Base-by-base conservation (phyloP, 2,888 invertebrate genomes). In the Caenorhabditis sp. region DNA sequence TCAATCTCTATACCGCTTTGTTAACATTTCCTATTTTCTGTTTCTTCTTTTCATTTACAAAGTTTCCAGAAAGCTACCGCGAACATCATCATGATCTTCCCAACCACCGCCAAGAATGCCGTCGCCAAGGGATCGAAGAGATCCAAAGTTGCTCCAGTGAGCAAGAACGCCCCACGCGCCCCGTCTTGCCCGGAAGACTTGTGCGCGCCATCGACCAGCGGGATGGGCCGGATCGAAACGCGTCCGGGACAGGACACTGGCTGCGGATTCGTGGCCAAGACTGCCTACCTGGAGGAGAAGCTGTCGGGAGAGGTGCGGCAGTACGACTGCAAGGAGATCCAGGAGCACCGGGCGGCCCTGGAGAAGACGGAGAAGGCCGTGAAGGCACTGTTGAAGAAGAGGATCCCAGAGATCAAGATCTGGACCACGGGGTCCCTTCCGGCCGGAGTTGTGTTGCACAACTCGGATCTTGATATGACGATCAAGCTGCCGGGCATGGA, bases 401-500 rank as follows among this genome's bases (percentile, higher is more conserved):
- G 5, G 6, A 5, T 47, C 47, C 11, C 47, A 47, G 47, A 18
- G 18, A 47, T 47, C 24, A 26, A 40, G 28, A 13, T 44, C 22
- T 68, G 40, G 44, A 68, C 26, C n/a, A 47, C 47, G 9, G 68
- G 68, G 13, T 68, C 68, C 3, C 55, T 44, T 15, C 24, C 68
- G 4, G 68, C 68, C 1, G 68, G 68, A 13, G 44, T 68, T 2
- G 68, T 56, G 6, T n/a, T 51, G 20, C 1, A 8, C 28, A n/a
- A 18, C 1, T 68, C 68, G 13, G 68, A 68, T 28, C 13, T 65
- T 9, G 65, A 65, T 53, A 32, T 65, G 35, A 26, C 65, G 0
- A n/a, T 65, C 15, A 53, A 20, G 22, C 2, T 55, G 4, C 37
- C 53, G 18, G 26, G 40, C 20, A 3, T 2, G 24, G 40, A n/a